A percentile compares a stretch with the other conserved stretches of the same genome.
phyloP scores from a whole-genome alignment of 1,140 invertebrate species.

The Steinernema feltiae region DNA sequence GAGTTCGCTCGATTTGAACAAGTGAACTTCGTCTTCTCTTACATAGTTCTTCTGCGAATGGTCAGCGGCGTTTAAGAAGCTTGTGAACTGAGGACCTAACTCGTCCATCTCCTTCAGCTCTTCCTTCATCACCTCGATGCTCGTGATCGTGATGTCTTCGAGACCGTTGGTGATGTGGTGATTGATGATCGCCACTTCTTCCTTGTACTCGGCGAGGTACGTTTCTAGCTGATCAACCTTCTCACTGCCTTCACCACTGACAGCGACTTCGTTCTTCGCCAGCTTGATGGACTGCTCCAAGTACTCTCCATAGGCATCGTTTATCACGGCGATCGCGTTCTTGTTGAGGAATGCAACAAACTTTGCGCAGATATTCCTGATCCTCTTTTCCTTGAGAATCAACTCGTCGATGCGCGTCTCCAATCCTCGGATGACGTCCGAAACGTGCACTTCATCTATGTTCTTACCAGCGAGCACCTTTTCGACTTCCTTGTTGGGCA shows the following conservation, averaged over 20 bases:
- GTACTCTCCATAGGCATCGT: too few species aligned
- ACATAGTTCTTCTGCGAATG: not conserved
- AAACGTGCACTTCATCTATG: not conserved
- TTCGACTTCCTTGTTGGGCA: constrained; percentile 8
- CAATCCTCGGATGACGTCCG: not conserved
- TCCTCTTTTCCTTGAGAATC: not conserved
- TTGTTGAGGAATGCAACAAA: too few species aligned
- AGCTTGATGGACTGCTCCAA: constrained; percentile 17
- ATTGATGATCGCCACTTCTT: not conserved
- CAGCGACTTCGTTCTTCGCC: constrained; percentile 9
- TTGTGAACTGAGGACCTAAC: not conserved
- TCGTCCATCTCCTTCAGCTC: not conserved
- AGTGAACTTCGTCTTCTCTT: not conserved
- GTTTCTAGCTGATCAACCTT: not conserved
- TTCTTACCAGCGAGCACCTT: constrained; percentile 25
- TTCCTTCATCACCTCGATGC: not conserved
- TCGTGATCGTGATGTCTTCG: not conserved
- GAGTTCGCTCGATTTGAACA: too few species aligned
- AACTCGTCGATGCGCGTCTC: not conserved
- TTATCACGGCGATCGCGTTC: too few species aligned
- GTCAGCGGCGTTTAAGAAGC: not conserved
- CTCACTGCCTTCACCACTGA: not conserved
- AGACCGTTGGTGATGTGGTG: not conserved
- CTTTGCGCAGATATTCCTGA: constrained; percentile 28
- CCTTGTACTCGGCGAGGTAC: not conserved